Evolutionary conservation across 2,888 invertebrate genomes (phyloP), one percentile per base, ranked within the genome.

Genomic region (Elegia similella): DNA sequence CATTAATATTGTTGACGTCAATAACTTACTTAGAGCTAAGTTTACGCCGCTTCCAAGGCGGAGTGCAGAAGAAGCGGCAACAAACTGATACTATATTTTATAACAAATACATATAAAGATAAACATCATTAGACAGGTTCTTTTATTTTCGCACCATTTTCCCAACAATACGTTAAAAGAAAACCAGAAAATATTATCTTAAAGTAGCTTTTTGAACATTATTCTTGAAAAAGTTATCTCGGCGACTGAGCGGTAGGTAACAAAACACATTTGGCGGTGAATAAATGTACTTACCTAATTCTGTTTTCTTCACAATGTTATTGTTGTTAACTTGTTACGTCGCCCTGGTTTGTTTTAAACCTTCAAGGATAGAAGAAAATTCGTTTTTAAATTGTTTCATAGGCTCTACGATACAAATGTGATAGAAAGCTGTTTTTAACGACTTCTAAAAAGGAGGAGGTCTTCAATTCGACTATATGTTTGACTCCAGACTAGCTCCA

Each of bases 241-340:
- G 16, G 46, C 46, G 46, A 3, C 23, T 23, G 46, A 46, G 46
- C 46, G 46, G 10, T 17, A 46, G 17, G 10, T 17, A 46, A 23
- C 46, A 23, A 38, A 38, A 38, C 10, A n/a, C 12, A 38, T 38
- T 38, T 46, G 3, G 8, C 46, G 44, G 17, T 12, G 23, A 16
- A 10, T 38, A 38, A 34, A 34, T 34, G 12, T 23, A 23, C 23
- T 5, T 23, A 46, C 23, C 23, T 23, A 46, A 46, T 46, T 17
- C 5, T 46, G 46, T 29, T 46, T 46, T 46, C 23, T 12, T 5
- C 46, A 46, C 46, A 46, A 46, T 46, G 23, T 46, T 46, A 46
- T 46, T 17, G 29, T 10, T 46, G 23, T n/a, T n/a, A n/a, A n/a
- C n/a, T n/a, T n/a, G n/a, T 23, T 23, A 23, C 23, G 23, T 3